phyloP scores from a whole-genome alignment of 2,797 vertebrate genomes.

The Alfaro cultratus region DNA sequence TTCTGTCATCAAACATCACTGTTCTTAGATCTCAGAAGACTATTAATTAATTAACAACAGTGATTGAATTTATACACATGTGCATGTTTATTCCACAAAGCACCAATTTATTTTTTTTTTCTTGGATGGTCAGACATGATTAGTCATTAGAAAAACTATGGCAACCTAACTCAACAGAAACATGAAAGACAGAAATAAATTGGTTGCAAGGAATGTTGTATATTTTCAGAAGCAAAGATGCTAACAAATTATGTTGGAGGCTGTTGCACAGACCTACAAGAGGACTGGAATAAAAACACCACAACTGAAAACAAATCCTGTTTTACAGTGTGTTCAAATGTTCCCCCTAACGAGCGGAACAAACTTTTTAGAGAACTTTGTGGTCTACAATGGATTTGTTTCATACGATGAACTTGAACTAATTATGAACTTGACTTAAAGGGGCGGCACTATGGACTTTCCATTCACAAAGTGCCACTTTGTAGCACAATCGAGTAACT shows the following conservation, averaged over 20 bases:
- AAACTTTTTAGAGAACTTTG: not conserved
- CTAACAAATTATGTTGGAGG: not conserved
- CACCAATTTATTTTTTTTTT: constrained; percentile 32
- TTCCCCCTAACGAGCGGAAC: not conserved
- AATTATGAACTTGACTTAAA: not conserved
- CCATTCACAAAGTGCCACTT: no score
- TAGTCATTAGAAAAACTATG: constrained; percentile 53
- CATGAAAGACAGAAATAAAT: not conserved
- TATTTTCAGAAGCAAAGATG: not conserved
- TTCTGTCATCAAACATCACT: constrained; percentile 65
- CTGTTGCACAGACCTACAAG: not conserved
- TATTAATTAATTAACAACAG: constrained; percentile 59
- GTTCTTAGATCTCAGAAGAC: constrained; percentile 57
- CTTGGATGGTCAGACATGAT: constrained; percentile 32
- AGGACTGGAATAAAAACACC: not conserved
- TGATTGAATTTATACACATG: constrained; percentile 30
- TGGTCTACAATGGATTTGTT: not conserved
- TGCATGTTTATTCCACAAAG: constrained; percentile 35
- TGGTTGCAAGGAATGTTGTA: not conserved
- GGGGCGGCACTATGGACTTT: no score
- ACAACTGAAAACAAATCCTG: not conserved
- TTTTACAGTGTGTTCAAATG: not conserved
- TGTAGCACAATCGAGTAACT: no score
- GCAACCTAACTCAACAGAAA: not conserved
- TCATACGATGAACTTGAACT: not conserved